phyloP scores from a whole-genome alignment of 2,797 vertebrate species.

The Liparis tanakae region DNA sequence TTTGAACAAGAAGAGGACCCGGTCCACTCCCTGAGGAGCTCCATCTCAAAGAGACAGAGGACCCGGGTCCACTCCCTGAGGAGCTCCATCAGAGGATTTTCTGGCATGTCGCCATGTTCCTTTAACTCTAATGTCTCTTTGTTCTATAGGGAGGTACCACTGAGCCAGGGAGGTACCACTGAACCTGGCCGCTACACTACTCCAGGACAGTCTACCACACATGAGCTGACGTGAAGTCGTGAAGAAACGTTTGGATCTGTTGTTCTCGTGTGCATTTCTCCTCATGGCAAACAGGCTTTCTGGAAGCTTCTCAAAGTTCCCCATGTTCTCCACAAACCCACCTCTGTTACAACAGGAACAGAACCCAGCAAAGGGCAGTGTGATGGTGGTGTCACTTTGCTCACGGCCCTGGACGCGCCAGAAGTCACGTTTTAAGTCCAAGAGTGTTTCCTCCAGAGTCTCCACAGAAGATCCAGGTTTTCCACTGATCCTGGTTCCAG shows the following conservation, averaged over 20 bases:
- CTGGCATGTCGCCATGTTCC: slow-evolving; percentile 30
- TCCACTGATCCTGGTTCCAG: slow-evolving; percentile 23
- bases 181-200: slow-evolving; percentile 2
- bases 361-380: neutral
- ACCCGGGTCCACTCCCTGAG: slow-evolving; percentile 2
- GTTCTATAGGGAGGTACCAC: slow-evolving; percentile 51
- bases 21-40: slow-evolving; percentile 8
- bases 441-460: slow-evolving; percentile 6
- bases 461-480: slow-evolving; percentile 23
- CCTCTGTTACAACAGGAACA: neutral
- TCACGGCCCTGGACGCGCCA: neutral
- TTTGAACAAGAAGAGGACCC: neutral
- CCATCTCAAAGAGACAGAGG: neutral
- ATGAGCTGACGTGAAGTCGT: neutral
- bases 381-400: neutral
- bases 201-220: neutral
- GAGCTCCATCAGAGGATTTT: slow-evolving; percentile 11
- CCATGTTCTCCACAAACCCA: neutral
- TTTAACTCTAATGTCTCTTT: slow-evolving; percentile 56
- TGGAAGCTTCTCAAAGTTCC: neutral
- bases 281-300: neutral
- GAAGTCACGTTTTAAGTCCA: neutral
- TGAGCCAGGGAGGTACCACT: slow-evolving; percentile 64
- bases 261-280: neutral
- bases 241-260: neutral